Conservation (phyloP, 2,888 invertebrate genomes). For the Phragmatobia fuliginosa region DNA sequence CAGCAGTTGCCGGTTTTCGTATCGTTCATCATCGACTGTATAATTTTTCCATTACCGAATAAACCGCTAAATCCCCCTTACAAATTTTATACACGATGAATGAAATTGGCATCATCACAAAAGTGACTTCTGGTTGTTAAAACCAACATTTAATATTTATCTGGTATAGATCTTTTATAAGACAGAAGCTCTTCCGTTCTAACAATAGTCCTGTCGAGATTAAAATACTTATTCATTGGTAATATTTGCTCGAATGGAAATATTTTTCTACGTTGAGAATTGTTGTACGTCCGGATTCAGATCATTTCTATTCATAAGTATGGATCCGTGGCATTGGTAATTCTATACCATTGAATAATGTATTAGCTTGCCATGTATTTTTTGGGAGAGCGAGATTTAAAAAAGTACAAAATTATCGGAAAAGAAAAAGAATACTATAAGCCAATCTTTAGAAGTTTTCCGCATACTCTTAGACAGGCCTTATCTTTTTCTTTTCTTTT, state of each 20-base stretch:
- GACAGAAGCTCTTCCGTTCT: slow-evolving; percentile 33
- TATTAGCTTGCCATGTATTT: slow-evolving; percentile 5
- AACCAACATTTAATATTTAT: slow-evolving; percentile 24
- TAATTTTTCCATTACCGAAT: slow-evolving; percentile 48
- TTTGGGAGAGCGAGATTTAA: not conserved
- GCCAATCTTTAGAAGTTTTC: not conserved
- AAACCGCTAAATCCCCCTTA: slow-evolving; percentile 29
- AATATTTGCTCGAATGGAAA: slow-evolving; percentile 40
- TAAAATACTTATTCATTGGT: slow-evolving; percentile 47
- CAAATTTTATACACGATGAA: slow-evolving; percentile 39
- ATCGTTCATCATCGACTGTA: slow-evolving; percentile 41
- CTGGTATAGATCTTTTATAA: slow-evolving; percentile 26
- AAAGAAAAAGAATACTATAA: not conserved
- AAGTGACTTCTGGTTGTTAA: slow-evolving; percentile 26
- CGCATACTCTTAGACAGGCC: not conserved
- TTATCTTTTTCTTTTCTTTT: no score
- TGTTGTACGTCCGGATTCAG: slow-evolving; percentile 37
- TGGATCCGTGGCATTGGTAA: slow-evolving; percentile 15
- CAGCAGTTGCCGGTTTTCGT: slow-evolving; percentile 19
- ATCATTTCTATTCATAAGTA: slow-evolving; percentile 19
- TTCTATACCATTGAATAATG: slow-evolving; percentile 19
- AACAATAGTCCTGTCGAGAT: slow-evolving; percentile 44
- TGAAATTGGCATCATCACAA: slow-evolving; percentile 35
- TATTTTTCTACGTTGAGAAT: slow-evolving; percentile 31
- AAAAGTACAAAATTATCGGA: not conserved